Percentiles rank a stretch among this genome's conserved stretches.
phyloP scores from a whole-genome alignment of 1,140 invertebrate genomes.

The Leptinotarsa undecemlineata region DNA sequence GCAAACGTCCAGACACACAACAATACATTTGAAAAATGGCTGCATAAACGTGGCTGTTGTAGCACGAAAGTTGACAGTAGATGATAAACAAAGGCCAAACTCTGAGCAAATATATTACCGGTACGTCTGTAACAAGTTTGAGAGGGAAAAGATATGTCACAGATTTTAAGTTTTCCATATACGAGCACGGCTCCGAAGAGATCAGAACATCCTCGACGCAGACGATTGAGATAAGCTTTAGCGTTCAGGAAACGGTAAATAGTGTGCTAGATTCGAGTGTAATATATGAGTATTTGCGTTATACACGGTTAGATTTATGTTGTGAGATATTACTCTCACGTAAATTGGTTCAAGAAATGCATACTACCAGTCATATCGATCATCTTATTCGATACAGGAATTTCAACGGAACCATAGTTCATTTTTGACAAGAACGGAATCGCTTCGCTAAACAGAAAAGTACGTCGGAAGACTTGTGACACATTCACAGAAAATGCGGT shows the following conservation, averaged over 20 bases:
- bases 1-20: not conserved
- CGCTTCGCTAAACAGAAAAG: too few relatives aligned
- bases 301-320: not conserved
- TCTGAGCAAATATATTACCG: not conserved
- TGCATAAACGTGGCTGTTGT: not conserved
- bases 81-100: not conserved
- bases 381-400: not conserved
- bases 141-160: not conserved
- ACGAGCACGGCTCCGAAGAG: not conserved
- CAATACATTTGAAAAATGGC: not conserved
- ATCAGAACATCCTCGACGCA: not conserved
- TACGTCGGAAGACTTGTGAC: too few relatives aligned
- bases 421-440: not conserved
- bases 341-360: not conserved
- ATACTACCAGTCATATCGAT: not conserved
- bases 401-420: not conserved
- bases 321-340: not conserved
- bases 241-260: conserved; percentile 5
- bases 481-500: too few relatives aligned
- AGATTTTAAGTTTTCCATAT: not conserved
- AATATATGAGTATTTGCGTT: conserved; percentile 3
- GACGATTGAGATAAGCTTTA: not conserved
- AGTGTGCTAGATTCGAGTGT: not conserved
- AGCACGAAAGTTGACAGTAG: not conserved
- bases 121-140: not conserved